Evolutionary conservation across 1,140 invertebrate genomes (phyloP).

Genomic region (Paramacrobiotus metropolitanus): DNA sequence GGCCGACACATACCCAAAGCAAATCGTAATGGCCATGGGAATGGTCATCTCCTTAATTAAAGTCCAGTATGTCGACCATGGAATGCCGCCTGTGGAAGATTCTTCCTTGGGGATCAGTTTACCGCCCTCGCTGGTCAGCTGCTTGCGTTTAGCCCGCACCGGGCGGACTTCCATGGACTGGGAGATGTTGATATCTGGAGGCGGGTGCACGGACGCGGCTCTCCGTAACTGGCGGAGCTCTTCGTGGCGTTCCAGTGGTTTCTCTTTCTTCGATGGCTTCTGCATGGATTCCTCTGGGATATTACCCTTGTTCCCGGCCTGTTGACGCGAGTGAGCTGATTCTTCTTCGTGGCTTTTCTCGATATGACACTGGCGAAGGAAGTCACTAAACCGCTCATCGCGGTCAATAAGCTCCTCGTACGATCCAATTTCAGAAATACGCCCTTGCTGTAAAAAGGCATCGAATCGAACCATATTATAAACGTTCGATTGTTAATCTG

Average conservation of each 20-base stretch:
- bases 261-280: neutral
- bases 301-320: neutral
- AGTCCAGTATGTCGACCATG: too few relatives aligned
- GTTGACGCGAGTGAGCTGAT: too few relatives aligned
- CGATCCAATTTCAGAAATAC: conserved; percentile 54
- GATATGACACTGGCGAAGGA: neutral
- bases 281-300: neutral
- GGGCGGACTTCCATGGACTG: neutral
- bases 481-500: too few relatives aligned
- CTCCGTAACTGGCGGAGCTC: neutral
- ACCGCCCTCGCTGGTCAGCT: neutral
- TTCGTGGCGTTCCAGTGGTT: neutral
- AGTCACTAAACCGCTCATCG: conserved; percentile 3
- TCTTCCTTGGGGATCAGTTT: neutral
- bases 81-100: neutral
- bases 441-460: too few relatives aligned
- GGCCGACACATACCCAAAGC: neutral
- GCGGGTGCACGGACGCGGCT: neutral
- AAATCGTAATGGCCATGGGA: neutral
- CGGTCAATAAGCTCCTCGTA: conserved; percentile 47
- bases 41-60: neutral
- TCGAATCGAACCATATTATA: too few relatives aligned
- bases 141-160: neutral
- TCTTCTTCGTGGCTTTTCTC: neutral
- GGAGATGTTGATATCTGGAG: neutral